Evolutionary conservation across 2,797 vertebrate species (phyloP).

Genomic region (Danio jaintianensis): DNA sequence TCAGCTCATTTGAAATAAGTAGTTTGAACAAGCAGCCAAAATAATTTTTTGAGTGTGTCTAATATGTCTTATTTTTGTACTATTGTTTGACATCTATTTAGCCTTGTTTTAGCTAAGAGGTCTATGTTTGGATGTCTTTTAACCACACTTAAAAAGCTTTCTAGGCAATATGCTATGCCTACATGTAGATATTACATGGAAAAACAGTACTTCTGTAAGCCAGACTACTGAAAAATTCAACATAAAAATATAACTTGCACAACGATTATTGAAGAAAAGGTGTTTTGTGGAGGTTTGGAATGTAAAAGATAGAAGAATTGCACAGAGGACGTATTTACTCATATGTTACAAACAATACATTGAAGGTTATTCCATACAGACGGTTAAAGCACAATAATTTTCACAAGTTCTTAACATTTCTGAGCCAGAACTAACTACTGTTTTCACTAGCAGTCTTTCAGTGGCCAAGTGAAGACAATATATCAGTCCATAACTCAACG

Average conservation of each 20-base stretch:
- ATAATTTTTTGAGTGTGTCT: too few relatives aligned
- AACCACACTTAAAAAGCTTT: too few relatives aligned
- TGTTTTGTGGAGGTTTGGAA: constrained; percentile 4
- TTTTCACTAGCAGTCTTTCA: not conserved
- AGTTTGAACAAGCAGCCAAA: too few relatives aligned
- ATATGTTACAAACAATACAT: not conserved
- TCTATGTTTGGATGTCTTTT: too few relatives aligned
- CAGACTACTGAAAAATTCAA: not conserved
- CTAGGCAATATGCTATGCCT: constrained; percentile 25
- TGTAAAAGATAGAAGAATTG: constrained; percentile 1
- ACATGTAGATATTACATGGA: constrained; percentile 2
- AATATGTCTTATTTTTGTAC: too few relatives aligned
- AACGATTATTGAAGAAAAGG: not conserved
- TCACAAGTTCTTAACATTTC: too few relatives aligned
- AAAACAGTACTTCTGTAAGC: not conserved
- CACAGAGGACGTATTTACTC: not conserved
- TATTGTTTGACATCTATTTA: too few relatives aligned
- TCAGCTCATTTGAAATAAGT: too few relatives aligned
- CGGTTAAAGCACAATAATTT: not conserved
- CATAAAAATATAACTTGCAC: not conserved
- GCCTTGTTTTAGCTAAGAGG: too few relatives aligned
- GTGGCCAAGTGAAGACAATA: too few relatives aligned
- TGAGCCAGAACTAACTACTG: not conserved
- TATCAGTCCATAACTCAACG: too few relatives aligned
- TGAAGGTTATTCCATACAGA: not conserved